phyloP scores from a whole-genome alignment of 1,140 invertebrate genomes.

The Antheraea pernyi region DNA sequence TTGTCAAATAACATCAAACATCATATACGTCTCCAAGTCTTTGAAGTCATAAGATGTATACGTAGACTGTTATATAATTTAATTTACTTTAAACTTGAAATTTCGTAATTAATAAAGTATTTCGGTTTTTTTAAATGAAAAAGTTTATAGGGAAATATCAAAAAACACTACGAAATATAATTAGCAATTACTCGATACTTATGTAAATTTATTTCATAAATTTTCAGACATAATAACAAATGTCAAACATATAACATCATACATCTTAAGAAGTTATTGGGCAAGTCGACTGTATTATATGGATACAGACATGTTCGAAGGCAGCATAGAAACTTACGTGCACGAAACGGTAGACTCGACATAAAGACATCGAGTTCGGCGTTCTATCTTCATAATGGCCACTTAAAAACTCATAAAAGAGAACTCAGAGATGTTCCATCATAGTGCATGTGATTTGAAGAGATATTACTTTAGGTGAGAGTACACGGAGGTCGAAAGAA shows the following conservation, averaged over 20 bases:
- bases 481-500: neutral
- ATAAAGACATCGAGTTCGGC: conserved; percentile 51
- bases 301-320: conserved; percentile 17
- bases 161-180: too few species aligned
- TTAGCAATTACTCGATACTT: too few species aligned
- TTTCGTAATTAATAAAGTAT: too few species aligned
- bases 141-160: too few species aligned
- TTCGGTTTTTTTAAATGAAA: too few species aligned
- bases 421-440: conserved; percentile 36
- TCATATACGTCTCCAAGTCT: too few species aligned
- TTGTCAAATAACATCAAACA: too few species aligned
- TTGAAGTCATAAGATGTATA: too few species aligned
- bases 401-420: conserved; percentile 65
- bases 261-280: neutral
- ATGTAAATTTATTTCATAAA: too few species aligned
- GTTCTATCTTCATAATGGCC: conserved; percentile 48
- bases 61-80: too few species aligned
- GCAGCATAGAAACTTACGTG: conserved; percentile 24
- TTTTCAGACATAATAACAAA: neutral
- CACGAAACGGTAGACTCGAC: conserved; percentile 23
- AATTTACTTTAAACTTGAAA: too few species aligned
- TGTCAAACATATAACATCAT: neutral
- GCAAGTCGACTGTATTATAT: neutral
- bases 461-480: conserved; percentile 25
- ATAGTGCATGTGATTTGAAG: conserved; percentile 24